Base-by-base conservation (phyloP, 53 echinoderm and acorn worm genomes). In the Astropecten irregularis region DNA sequence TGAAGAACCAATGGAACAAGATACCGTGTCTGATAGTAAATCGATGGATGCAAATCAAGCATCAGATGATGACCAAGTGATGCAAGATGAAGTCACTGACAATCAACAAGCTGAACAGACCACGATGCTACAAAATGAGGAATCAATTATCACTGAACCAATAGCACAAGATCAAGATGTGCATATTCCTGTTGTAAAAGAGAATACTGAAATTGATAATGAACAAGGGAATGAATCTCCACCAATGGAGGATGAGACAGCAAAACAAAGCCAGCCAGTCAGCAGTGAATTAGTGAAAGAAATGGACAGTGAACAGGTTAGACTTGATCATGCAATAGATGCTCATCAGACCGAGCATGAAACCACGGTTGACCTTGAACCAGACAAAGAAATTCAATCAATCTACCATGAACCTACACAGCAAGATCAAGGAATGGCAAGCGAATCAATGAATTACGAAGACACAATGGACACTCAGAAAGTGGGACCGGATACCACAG, bases 281-380 rank as follows among this genome's bases (percentile, higher is more conserved):
- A 38, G 34, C 51, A 76, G 37, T 54, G 86, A 63, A 77, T 44
- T 30, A 7, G 53, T 69, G 57, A 42, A 70, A 29, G 23, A 25
- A 28, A 5, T 19, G n/a, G n/a, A n/a, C n/a, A n/a, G n/a, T n/a
- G n/a, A n/a, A n/a, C n/a, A n/a, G n/a, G n/a, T n/a, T n/a, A n/a
- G n/a, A n/a, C n/a, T n/a, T n/a, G n/a, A n/a, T n/a, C n/a, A n/a
- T n/a, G n/a, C n/a, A n/a, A n/a, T n/a, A n/a, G n/a, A n/a, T n/a
- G n/a, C n/a, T n/a, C n/a, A n/a, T n/a, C n/a, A n/a, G n/a, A n/a
- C n/a, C n/a, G n/a, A n/a, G n/a, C n/a, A n/a, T n/a, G n/a, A n/a
- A n/a, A n/a, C n/a, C n/a, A n/a, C n/a, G n/a, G n/a, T 8, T 52
- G 52, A n/a, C 3, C 16, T 52, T 9, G 52, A 15, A 11, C 42